Base-by-base conservation (phyloP, 2,888 invertebrate species). In the Myopa tessellatipennis region DNA sequence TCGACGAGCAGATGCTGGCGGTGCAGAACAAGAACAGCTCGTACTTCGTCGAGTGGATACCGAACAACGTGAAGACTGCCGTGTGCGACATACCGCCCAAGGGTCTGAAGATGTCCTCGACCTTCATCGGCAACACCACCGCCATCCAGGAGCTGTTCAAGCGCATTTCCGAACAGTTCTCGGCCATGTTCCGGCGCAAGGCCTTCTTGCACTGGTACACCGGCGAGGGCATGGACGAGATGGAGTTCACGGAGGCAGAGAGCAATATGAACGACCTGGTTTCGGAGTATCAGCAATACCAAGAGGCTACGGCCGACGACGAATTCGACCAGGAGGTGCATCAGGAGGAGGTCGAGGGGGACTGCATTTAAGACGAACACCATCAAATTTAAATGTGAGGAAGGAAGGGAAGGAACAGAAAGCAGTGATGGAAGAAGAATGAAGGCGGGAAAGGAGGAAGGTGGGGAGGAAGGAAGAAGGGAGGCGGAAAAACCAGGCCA, bases 231-330 rank as follows among this genome's bases (percentile, higher is more conserved):
- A 98, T 98, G 97, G 97, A 98, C 90, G 97, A 97, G 90, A 95
- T 97, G 95, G 98, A 98, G 90, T 98, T 98, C 90, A 96, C 95
- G 74, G 98, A 98, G 87, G 98, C 98, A 3, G 97, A 98, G 90
- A 96, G 96, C 85, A 98, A 98, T 91, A 96, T 98, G 92, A 97
- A 95, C 85, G 96, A 96, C 88, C 90, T 96, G 88, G 95, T 96
- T 10, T 95, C 95, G 0, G 97, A 97, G 88, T 97, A 97, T 90
- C 96, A 97, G 89, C 96, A 97, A 89, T 97, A 97, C 90, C 97
- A 97, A 90, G 96, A 96, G 89, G 96, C 95, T 10, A 94, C 95
- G 0, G 95, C 95, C 40, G 96, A 96, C 81, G 96, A 96, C 84
- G 96, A 95, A 86, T 95, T 94, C 77, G 96, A 96, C 85, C 95